Evolutionary conservation across 53 echinoderm and acorn worm genomes (phyloP).

Genomic region (Glandiceps talaboti): DNA sequence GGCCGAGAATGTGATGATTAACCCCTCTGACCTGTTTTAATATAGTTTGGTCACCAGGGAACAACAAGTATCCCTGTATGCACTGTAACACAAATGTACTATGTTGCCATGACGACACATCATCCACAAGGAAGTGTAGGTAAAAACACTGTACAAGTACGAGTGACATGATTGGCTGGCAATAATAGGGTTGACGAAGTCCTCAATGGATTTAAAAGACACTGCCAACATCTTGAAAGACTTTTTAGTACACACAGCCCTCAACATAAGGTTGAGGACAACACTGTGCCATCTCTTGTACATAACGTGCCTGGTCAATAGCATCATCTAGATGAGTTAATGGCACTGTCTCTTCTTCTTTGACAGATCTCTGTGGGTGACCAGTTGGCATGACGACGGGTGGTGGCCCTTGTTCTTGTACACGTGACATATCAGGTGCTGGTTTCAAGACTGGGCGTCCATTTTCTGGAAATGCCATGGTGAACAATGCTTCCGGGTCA

Average conservation of each 20-base stretch:
- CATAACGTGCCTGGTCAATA: not conserved
- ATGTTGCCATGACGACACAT: not conserved
- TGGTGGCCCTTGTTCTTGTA: not conserved
- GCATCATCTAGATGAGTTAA: not conserved
- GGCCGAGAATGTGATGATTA: too few relatives aligned
- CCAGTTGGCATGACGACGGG: not conserved
- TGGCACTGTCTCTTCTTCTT: not conserved
- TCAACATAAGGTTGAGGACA: not conserved
- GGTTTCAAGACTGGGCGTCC: conserved; percentile 37
- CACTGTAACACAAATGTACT: too few relatives aligned
- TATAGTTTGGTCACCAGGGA: too few relatives aligned
- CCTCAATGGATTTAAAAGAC: too few relatives aligned
- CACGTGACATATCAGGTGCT: not conserved
- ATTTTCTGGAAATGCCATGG: conserved; percentile 93
- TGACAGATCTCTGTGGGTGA: not conserved
- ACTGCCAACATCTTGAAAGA: too few relatives aligned
- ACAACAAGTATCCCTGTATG: too few relatives aligned
- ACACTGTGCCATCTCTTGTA: not conserved
- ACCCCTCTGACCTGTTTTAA: too few relatives aligned
- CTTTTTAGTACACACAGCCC: not conserved
- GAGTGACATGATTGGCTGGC: not conserved
- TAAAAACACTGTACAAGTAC: not conserved
- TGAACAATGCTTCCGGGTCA: conserved; percentile 96
- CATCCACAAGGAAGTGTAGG: not conserved
- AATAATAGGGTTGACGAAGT: too few relatives aligned